Percentiles rank a stretch among this genome's conserved stretches.
Evolutionary conservation across 2,113 vertebrate genomes (phyloP).

Genomic region (Desmodus rotundus): DNA sequence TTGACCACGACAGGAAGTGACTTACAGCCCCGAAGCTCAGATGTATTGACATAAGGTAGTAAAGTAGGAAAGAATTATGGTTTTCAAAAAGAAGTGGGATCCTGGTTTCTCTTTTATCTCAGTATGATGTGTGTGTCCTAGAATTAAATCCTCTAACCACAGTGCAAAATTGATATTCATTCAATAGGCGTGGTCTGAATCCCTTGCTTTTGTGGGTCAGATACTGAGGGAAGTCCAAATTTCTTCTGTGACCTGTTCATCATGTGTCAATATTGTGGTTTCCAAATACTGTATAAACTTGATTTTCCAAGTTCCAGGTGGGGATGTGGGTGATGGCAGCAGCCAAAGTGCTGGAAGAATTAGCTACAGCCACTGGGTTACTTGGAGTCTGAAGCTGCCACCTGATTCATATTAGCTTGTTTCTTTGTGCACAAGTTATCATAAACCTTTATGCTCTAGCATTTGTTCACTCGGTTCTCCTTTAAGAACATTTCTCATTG

Average conservation of each 20-base stretch:
- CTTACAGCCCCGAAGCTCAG: slow-evolving; percentile 63
- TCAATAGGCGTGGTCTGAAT: slow-evolving; percentile 41
- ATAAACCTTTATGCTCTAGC: not conserved
- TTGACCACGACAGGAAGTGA: slow-evolving; percentile 65
- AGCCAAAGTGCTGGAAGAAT: not conserved
- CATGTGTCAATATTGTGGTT: slow-evolving; percentile 51
- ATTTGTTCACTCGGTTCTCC: not conserved
- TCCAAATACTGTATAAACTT: slow-evolving; percentile 38
- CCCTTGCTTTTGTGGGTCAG: slow-evolving; percentile 54
- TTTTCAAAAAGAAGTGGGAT: slow-evolving; percentile 70
- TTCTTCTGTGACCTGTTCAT: slow-evolving; percentile 38
- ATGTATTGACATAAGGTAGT: slow-evolving; percentile 62
- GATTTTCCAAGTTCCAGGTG: slow-evolving; percentile 46
- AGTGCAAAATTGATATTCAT: slow-evolving; percentile 46
- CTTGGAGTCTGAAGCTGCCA: not conserved
- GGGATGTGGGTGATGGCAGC: not conserved
- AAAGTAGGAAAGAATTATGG: slow-evolving; percentile 64
- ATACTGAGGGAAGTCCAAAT: slow-evolving; percentile 51
- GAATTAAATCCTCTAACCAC: slow-evolving; percentile 60
- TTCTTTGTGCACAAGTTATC: not conserved
- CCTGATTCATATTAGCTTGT: not conserved
- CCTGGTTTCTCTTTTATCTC: slow-evolving; percentile 68
- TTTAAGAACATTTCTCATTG: not conserved
- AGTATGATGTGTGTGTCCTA: slow-evolving; percentile 52
- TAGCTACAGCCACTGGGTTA: not conserved